Evolutionary conservation across 2,113 vertebrate species (phyloP).

Genomic region (Thalassoma bifasciatum): DNA sequence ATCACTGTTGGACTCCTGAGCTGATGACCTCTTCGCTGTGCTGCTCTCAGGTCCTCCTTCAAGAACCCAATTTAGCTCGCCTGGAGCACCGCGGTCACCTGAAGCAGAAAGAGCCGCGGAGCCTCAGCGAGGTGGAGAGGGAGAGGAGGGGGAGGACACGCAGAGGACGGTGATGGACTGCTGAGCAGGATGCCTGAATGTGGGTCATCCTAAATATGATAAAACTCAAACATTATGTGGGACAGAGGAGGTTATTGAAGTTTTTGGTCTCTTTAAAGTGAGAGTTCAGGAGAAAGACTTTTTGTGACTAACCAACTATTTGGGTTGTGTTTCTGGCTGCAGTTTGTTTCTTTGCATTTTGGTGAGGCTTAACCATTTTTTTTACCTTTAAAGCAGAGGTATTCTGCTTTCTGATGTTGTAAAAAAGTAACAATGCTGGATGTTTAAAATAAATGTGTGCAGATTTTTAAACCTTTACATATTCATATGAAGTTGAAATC

Average conservation of each 20-base stretch:
- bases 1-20: slow-evolving; percentile 45
- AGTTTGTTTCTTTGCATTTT: too few species aligned
- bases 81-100: slow-evolving; percentile 22
- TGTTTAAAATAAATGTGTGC: too few species aligned
- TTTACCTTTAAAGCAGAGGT: too few species aligned
- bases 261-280: not conserved
- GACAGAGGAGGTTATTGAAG: slow-evolving; percentile 20
- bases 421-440: too few species aligned
- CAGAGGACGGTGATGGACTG: slow-evolving; percentile 49
- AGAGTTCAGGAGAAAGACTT: not conserved
- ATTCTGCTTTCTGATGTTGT: too few species aligned
- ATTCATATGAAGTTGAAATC: too few species aligned
- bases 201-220: slow-evolving; percentile 58
- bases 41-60: slow-evolving; percentile 28
- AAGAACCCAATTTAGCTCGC: slow-evolving; percentile 48
- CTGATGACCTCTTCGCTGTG: slow-evolving; percentile 43
- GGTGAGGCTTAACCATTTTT: too few species aligned
- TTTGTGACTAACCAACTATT: too few species aligned
- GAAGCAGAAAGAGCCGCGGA: slow-evolving; percentile 17
- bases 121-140: slow-evolving; percentile 16
- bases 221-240: slow-evolving; percentile 41
- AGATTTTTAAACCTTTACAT: too few species aligned
- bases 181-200: slow-evolving; percentile 53
- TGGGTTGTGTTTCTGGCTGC: too few species aligned
- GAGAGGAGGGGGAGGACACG: slow-evolving; percentile 43